These are phyloP conservation scores for Chymomyza caudatula DNA, from an alignment of 2,888 invertebrate genomes.

Conservation along the genomic window DNA sequence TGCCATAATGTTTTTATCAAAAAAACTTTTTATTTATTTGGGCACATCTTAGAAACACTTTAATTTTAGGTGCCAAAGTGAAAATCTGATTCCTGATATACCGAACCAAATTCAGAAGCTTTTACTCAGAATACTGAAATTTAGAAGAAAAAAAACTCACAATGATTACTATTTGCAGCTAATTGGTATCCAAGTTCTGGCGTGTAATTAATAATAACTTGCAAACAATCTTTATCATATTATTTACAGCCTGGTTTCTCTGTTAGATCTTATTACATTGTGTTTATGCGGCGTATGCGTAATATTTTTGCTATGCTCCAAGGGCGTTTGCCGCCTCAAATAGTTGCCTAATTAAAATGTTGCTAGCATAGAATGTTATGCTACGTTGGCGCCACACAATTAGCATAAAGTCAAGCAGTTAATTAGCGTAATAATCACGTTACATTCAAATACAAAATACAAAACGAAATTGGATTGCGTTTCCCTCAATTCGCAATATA, in stretches of 20 bases:
- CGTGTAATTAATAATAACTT: neutral
- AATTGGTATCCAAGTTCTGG: neutral
- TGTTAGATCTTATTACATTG: neutral
- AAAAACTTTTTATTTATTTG: no score
- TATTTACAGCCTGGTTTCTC: neutral
- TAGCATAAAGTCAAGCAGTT: conserved; percentile 68
- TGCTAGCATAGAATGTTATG: conserved; percentile 31
- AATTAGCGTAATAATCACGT: conserved; percentile 69
- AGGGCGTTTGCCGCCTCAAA: conserved; percentile 8
- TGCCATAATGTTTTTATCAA: no score
- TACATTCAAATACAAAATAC: conserved; percentile 27
- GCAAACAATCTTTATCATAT: neutral
- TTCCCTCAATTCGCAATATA: conserved; percentile 5
- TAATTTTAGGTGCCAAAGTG: no score
- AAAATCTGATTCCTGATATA: no score
- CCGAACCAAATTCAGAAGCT: no score
- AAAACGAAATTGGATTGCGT: conserved; percentile 2
- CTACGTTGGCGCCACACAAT: conserved; percentile 43
- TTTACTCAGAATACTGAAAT: no score
- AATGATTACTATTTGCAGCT: no score
- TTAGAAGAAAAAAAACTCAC: no score
- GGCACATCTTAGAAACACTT: no score
- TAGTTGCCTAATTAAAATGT: conserved; percentile 33
- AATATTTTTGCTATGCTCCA: conserved; percentile 13
- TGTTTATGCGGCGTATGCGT: conserved; percentile 26